phyloP scores from a whole-genome alignment of 2,888 invertebrate genomes.

The Campaea margaritaria region DNA sequence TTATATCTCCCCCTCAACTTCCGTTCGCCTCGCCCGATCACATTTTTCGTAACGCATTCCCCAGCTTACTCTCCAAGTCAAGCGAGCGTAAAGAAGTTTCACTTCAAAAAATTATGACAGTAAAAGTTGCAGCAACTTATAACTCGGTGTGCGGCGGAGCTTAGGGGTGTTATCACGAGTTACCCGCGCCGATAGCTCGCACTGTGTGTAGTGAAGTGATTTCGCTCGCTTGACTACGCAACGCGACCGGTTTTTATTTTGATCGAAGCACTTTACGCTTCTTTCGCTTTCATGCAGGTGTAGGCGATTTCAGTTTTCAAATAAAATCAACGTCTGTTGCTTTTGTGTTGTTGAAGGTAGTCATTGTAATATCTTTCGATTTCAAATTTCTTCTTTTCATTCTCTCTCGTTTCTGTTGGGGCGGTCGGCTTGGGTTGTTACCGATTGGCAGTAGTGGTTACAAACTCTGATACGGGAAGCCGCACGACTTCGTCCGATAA shows the following conservation, averaged over 20 bases:
- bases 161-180: conserved; percentile 31
- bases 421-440: no score
- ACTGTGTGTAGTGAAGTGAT: conserved; percentile 41
- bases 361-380: neutral
- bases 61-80: no score
- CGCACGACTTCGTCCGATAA: no score
- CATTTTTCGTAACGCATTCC: no score
- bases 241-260: conserved; percentile 27
- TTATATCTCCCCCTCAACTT: no score
- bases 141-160: conserved; percentile 16
- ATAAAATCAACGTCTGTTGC: neutral
- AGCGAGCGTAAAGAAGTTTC: no score
- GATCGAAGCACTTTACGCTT: conserved; percentile 17
- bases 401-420: no score
- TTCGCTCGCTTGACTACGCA: conserved; percentile 34
- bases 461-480: no score
- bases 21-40: no score
- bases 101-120: no score
- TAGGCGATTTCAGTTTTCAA: conserved; percentile 7
- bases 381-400: no score
- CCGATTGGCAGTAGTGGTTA: no score
- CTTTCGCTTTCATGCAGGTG: conserved; percentile 21
- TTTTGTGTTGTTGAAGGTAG: neutral
- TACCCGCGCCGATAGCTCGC: conserved; percentile 26
- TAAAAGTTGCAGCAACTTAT: neutral